phyloP scores from a whole-genome alignment of 2,888 invertebrate genomes.

The Drosophila meridiana region DNA sequence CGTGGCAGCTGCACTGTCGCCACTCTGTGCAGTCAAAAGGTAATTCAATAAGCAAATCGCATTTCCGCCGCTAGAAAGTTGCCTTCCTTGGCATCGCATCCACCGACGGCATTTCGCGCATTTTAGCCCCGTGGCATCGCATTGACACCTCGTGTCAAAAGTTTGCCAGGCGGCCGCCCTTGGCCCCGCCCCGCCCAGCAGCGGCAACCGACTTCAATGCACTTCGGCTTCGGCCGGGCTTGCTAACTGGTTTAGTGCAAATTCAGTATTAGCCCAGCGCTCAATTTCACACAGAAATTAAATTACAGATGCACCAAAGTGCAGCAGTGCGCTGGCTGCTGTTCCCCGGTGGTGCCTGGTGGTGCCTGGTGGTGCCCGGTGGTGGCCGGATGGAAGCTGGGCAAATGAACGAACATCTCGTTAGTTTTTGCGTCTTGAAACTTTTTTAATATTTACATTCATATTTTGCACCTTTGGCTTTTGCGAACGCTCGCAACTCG shows the following conservation, averaged over 20 bases:
- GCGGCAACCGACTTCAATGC: conserved; percentile 4
- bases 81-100: conserved; percentile 3
- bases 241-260: conserved; percentile 76
- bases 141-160: conserved; percentile 79
- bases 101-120: conserved; percentile 21
- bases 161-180: conserved; percentile 36
- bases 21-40: conserved; percentile 31
- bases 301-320: conserved; percentile 74
- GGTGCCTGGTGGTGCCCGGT: background rate
- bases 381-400: conserved; percentile 4
- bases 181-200: background rate
- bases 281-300: conserved; percentile 75
- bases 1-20: conserved; percentile 29
- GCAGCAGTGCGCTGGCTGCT: conserved; percentile 33
- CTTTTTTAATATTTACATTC: conserved; percentile 82
- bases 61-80: conserved; percentile 72
- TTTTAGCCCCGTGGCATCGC: conserved; percentile 58
- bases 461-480: conserved; percentile 78
- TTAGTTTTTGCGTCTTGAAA: conserved; percentile 76
- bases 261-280: conserved; percentile 79
- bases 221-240: conserved; percentile 33
- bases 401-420: conserved; percentile 79
- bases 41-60: conserved; percentile 78
- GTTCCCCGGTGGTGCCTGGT: background rate
- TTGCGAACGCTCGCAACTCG: conserved; percentile 33